Conservation (phyloP, 1,140 invertebrate species). For the Brevipalpus yothersi region DNA sequence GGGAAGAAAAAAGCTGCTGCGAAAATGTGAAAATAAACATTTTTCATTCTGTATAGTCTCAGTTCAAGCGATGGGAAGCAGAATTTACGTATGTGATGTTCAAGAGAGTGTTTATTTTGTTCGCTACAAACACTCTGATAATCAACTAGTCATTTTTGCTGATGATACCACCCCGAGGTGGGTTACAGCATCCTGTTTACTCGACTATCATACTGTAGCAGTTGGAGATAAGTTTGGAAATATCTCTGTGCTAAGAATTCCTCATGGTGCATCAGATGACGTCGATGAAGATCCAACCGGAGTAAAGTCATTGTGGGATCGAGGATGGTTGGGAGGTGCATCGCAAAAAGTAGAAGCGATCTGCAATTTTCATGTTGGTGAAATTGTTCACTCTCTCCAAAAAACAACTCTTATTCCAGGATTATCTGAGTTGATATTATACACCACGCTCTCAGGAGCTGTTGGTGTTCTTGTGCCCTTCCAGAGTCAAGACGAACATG, state of each 20-base stretch:
- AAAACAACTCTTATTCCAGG: slow-evolving; percentile 90
- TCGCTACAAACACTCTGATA: slow-evolving; percentile 79
- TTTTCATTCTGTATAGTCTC: slow-evolving; percentile 82
- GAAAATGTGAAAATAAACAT: slow-evolving; percentile 97
- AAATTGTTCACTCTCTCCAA: slow-evolving; percentile 63
- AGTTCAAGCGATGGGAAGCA: slow-evolving; percentile 72
- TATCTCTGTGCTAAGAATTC: slow-evolving; percentile 63
- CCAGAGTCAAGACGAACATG: slow-evolving; percentile 89
- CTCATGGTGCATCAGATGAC: slow-evolving; percentile 74
- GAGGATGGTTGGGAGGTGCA: slow-evolving; percentile 81
- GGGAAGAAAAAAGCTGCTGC: slow-evolving; percentile 81
- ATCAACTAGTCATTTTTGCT: slow-evolving; percentile 91
- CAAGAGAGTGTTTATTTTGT: slow-evolving; percentile 94
- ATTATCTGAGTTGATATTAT: slow-evolving; percentile 81
- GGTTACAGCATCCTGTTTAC: slow-evolving; percentile 68
- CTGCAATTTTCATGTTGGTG: slow-evolving; percentile 82
- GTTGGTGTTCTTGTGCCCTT: slow-evolving; percentile 93
- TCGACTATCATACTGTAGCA: slow-evolving; percentile 91
- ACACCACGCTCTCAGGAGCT: slow-evolving; percentile 79
- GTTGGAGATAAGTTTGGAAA: slow-evolving; percentile 98
- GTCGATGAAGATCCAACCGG: slow-evolving; percentile 98
- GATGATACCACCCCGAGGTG: slow-evolving; percentile 92
- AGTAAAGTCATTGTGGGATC: slow-evolving; percentile 91
- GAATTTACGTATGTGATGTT: slow-evolving; percentile 82
- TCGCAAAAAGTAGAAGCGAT: slow-evolving; percentile 89